Percentiles rank a stretch among this genome's conserved stretches.
Conservation (phyloP, 2,888 invertebrate genomes). For the Torymus aiolomorphi region DNA sequence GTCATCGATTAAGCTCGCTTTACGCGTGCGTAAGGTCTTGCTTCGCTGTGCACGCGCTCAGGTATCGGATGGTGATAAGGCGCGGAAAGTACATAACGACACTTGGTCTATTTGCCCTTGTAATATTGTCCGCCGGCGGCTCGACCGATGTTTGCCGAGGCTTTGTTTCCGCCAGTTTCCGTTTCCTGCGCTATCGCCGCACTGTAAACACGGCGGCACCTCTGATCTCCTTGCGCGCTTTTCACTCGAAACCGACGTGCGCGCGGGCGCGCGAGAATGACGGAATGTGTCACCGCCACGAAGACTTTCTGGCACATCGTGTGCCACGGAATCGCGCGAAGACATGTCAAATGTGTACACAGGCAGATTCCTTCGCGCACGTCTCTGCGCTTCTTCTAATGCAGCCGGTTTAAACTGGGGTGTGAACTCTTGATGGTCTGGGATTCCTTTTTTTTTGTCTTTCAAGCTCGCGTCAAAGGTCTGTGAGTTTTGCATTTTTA, state of each 20-base stretch:
- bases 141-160: slow-evolving; percentile 69
- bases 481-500: too few relatives aligned
- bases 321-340: neutral
- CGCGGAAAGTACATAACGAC: slow-evolving; percentile 49
- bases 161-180: slow-evolving; percentile 75
- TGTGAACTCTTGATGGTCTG: too few relatives aligned
- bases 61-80: neutral
- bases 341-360: neutral
- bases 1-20: slow-evolving; percentile 33
- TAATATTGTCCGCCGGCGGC: slow-evolving; percentile 68
- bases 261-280: neutral
- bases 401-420: too few relatives aligned
- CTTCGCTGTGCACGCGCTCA: slow-evolving; percentile 10
- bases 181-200: slow-evolving; percentile 71
- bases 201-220: slow-evolving; percentile 72
- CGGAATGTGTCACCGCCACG: slow-evolving; percentile 39
- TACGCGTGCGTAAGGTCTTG: slow-evolving; percentile 21
- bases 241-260: slow-evolving; percentile 23
- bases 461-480: too few relatives aligned
- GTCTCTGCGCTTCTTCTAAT: too few relatives aligned
- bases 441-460: too few relatives aligned
- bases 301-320: slow-evolving; percentile 29
- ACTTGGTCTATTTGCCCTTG: slow-evolving; percentile 68
- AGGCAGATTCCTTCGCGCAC: neutral
- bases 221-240: slow-evolving; percentile 62